Evolutionary conservation across 2,888 invertebrate genomes (phyloP).

Genomic region (Caenorhabditis uteleia): DNA sequence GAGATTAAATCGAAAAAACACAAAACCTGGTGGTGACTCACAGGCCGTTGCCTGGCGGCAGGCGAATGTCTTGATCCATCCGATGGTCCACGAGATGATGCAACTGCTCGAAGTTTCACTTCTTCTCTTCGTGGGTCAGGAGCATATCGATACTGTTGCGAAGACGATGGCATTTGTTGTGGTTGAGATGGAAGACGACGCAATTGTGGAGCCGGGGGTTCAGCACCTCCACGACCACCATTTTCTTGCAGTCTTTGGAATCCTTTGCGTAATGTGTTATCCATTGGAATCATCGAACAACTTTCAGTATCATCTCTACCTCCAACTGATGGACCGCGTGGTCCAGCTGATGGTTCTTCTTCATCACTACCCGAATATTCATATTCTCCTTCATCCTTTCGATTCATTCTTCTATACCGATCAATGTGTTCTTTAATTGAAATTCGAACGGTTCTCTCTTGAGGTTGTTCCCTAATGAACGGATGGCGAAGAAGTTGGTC

Average conservation of each 20-base stretch:
- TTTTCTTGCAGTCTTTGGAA: conserved; percentile 92
- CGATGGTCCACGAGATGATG: conserved; percentile 38
- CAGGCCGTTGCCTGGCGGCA: conserved; percentile 46
- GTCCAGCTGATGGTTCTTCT: conserved; percentile 81
- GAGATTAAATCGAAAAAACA: conserved; percentile 14
- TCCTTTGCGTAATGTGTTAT: conserved; percentile 92
- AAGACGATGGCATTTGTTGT: conserved; percentile 25
- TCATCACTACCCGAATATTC: conserved; percentile 92
- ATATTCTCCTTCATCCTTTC: conserved; percentile 79
- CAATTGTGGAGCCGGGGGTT: conserved; percentile 58
- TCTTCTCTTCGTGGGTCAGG: conserved; percentile 44
- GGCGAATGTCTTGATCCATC: conserved; percentile 39
- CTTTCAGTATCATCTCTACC: conserved; percentile 39
- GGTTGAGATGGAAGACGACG: conserved; percentile 52
- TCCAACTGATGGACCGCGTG: conserved; percentile 20
- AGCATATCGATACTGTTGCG: conserved; percentile 32
- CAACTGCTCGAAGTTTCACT: conserved; percentile 52
- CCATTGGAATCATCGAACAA: conserved; percentile 86
- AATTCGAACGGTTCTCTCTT: conserved; percentile 95
- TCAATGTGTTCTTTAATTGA: conserved; percentile 99
- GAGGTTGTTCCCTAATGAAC: conserved; percentile 96
- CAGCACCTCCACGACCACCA: conserved; percentile 53
- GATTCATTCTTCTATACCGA: conserved; percentile 75
- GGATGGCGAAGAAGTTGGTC: conserved; percentile 91
- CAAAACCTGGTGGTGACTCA: conserved; percentile 56